phyloP scores from a whole-genome alignment of 2,888 invertebrate species.

The Ochropleura leucogaster region DNA sequence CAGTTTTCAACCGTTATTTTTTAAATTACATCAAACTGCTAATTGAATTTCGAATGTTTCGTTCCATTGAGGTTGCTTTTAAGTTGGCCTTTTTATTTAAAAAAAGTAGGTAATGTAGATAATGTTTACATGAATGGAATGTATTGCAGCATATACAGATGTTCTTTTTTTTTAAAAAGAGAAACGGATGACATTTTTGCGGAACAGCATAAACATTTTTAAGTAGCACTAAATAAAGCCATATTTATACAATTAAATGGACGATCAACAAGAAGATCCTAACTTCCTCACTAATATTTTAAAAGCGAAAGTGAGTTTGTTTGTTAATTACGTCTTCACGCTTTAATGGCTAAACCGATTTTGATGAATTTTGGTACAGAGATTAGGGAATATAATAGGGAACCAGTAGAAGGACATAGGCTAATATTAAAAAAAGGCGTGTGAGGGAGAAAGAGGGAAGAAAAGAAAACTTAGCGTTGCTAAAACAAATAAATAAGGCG shows the following conservation, averaged over 20 bases:
- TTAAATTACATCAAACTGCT: slow-evolving; percentile 36
- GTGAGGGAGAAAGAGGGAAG: too few species aligned
- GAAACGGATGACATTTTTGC: neutral
- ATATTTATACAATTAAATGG: neutral
- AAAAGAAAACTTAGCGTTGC: too few species aligned
- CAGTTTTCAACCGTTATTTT: slow-evolving; percentile 36
- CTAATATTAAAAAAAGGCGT: too few species aligned
- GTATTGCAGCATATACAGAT: neutral
- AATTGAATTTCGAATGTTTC: slow-evolving; percentile 38
- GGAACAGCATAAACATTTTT: neutral
- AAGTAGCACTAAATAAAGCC: neutral
- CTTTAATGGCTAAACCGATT: too few species aligned
- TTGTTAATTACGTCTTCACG: too few species aligned
- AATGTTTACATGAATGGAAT: neutral
- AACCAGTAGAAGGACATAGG: too few species aligned
- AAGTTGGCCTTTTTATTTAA: neutral
- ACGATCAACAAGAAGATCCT: neutral
- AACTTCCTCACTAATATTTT: too few species aligned
- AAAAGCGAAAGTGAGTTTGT: too few species aligned
- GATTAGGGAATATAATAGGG: too few species aligned
- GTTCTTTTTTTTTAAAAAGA: neutral
- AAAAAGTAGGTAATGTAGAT: slow-evolving; percentile 18
- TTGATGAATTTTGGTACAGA: too few species aligned
- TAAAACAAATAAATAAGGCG: too few species aligned
- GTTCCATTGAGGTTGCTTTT: slow-evolving; percentile 26